Base-by-base conservation (phyloP, 1,140 invertebrate genomes). In the Halesus radiatus region DNA sequence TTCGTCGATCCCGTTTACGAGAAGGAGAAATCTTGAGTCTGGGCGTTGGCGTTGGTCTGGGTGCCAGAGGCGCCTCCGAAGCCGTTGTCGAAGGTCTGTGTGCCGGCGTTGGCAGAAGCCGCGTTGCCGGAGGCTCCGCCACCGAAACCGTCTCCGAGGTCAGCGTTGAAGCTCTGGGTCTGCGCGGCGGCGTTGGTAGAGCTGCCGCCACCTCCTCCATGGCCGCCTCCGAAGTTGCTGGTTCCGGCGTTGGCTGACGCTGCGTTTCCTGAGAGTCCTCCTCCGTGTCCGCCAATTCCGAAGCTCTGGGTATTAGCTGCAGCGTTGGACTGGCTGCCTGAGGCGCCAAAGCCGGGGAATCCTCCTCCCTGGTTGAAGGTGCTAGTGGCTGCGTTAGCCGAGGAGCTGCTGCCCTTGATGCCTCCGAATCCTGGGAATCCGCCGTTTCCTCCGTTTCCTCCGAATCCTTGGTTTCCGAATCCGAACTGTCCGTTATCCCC, bases 231-330 rank as follows among this genome's bases (percentile, higher is more conserved):
- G 56, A 78, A 73, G 54, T 1, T 78, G 54, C 20, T 23, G 37
- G 75, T 54, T 15, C 70, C 70, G 26, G 80, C 80, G 62, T 78
- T 78, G 5, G 75, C 68, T 15, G 70, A 78, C 8, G 75, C 66
- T n/a, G 75, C 80, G 37, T 68, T 76, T 15, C 70, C 76, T n/a
- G 18, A 32, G 37, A 23, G 50, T 22, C 50, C 29, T 18, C 72
- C 79, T 10, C 52, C 77, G 20, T 70, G 76, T 18, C 52, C 32
- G 18, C 74, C 64, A 13, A 54, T 23, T 8, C 60, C 76, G 68
- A 80, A 82, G 52, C 50, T 80, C 50, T 78, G 75, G 13, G 78
- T 76, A 7, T 82, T 73, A 8, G 79, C 74, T 26, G 73, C 79
- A 5, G 79, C 72, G 5, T 80, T 45, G 3, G 79, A 76, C 29